These are phyloP conservation scores for Drosophila truncata DNA, from an alignment of 1,140 invertebrate species.

Conservation along the genomic window DNA sequence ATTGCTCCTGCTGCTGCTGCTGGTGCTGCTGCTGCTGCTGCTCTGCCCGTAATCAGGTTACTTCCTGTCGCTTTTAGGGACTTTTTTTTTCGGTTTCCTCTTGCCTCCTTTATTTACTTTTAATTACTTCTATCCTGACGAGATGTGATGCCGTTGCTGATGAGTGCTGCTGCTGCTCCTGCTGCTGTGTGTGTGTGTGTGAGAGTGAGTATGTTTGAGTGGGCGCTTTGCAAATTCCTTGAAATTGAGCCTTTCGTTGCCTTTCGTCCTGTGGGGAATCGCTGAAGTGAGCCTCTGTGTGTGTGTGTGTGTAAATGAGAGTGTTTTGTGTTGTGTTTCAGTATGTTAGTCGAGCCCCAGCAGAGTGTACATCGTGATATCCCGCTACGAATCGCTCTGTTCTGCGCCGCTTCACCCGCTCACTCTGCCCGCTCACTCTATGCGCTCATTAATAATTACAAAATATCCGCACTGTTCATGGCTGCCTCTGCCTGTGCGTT, in stretches of 20 bases:
- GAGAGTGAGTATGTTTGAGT: conserved; percentile 6
- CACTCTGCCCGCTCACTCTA: conserved; percentile 41
- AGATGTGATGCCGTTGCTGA: conserved; percentile 32
- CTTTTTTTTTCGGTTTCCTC: conserved; percentile 28
- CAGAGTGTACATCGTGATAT: conserved; percentile 61
- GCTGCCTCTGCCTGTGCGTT: conserved; percentile 29
- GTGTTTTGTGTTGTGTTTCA: conserved; percentile 10
- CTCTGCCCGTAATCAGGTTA: conserved; percentile 48
- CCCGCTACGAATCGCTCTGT: conserved; percentile 60
- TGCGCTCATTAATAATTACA: conserved; percentile 61
- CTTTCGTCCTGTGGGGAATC: conserved; percentile 61
- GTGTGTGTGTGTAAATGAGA: conserved; percentile 7
- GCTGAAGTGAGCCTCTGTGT: conserved; percentile 13
- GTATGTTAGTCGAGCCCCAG: conserved; percentile 54
- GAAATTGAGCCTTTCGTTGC: conserved; percentile 71
- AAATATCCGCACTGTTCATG: conserved; percentile 58
- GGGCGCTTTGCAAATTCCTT: conserved; percentile 62
- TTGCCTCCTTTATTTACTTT: conserved; percentile 61
- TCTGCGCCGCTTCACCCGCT: conserved; percentile 23
- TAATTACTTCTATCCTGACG: conserved; percentile 65
- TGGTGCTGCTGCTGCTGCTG: not conserved
- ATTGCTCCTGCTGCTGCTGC: conserved; percentile 27
- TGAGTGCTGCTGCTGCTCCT: conserved; percentile 5
- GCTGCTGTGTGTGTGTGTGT: conserved; percentile 7
- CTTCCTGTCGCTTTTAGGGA: conserved; percentile 29